phyloP scores from a whole-genome alignment of 2,797 vertebrate genomes.

The Pogoniulus pusillus region DNA sequence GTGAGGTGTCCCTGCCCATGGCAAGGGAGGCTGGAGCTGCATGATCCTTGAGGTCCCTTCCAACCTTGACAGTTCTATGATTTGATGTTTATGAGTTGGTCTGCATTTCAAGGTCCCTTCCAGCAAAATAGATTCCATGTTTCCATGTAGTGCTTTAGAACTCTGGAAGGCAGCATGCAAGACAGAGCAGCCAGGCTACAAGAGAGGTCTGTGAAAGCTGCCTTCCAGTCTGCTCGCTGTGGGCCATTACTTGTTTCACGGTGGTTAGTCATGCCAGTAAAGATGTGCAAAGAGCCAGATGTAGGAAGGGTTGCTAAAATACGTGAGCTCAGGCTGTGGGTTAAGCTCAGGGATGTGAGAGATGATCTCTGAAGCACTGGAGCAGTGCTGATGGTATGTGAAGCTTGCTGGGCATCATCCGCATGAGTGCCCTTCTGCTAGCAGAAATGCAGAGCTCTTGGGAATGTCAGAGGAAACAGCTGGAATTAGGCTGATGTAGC shows the following conservation, averaged over 20 bases:
- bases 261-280: neutral
- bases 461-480: neutral
- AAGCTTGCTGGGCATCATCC: neutral
- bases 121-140: neutral
- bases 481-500: neutral
- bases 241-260: neutral
- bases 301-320: neutral
- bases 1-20: too few species aligned
- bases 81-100: too few species aligned
- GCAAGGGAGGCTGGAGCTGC: too few species aligned
- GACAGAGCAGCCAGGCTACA: neutral
- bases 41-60: too few species aligned
- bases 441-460: neutral
- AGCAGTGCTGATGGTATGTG: neutral
- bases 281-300: neutral
- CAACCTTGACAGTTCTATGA: too few species aligned
- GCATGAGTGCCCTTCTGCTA: accelerated
- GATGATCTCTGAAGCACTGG: neutral
- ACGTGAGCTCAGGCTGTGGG: neutral
- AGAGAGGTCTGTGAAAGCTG: neutral
- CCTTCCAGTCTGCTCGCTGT: neutral
- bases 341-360: neutral
- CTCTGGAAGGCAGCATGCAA: neutral
- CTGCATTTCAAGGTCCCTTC: neutral
- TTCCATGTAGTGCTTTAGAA: neutral